Evolutionary conservation across 23 tunicate genomes (phyloP), one percentile per base, ranked within the genome.

Genomic region (Aplidium turbinatum): DNA sequence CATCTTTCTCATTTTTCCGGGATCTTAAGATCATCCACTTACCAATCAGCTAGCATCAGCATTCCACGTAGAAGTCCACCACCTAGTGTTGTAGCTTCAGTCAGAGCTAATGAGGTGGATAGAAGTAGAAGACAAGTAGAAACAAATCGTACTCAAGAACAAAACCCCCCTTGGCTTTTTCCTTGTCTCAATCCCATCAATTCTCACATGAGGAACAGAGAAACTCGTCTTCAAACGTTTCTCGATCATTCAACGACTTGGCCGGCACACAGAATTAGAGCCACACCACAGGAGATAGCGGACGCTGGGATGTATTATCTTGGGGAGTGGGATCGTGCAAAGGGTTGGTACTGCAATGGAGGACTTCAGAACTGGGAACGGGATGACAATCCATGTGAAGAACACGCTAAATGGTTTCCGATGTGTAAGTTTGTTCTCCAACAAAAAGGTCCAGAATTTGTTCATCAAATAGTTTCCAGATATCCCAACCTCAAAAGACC

Each of bases 321-420:
- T 40, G 85, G 73, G 4, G 70, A 66, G 54, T 7, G 87, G 27
- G 87, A 82, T 47, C 54, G 75, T 24, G 87, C 56, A 11, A 82
- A 82, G 45, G 73, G 87, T 52, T 82, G 79, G 79, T 58, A 82
- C 33, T 82, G 87, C 24, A 82, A 82, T 58, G 87, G 87, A 5
- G 87, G 79, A 1, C 30, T 82, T 5, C 87, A 82, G 62, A 82
- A 73, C 35, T 82, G 79, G 79, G 87, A 73, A 3, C 26, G 32
- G 16, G 35, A 72, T 2, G 87, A 82, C 31, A 45, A 58, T 21
- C 80, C 87, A 1, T 82, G 58, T 39, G 54, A 38, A 1, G 87
- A 82, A 57, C 87, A 82, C 73, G 87, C 87, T 3, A 82, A 82
- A 58, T 82, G 79, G 79, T 82, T 82, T 73, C 87, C 87, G 48